Evolutionary conservation across 1,140 invertebrate genomes (phyloP), one percentile per base, ranked within the genome.

Genomic region (Drosophila bipectinata): DNA sequence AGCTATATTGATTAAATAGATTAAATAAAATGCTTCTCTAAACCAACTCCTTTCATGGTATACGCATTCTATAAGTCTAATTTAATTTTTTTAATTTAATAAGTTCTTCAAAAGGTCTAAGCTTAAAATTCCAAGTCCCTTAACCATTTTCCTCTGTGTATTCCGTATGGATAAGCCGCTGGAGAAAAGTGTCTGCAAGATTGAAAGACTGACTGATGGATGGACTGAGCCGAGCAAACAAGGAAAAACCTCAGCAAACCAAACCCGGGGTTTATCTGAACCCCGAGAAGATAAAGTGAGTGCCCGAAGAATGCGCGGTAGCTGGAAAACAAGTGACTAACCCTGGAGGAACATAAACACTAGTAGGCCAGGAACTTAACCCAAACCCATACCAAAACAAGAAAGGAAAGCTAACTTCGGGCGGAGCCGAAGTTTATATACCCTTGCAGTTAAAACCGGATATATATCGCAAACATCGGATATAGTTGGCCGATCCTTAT

Each of bases 171-270:
- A 61, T 76, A 68, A 61, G 48, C 51, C 52, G 44, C 59, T 63
- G 55, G 71, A 78, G 83, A 78, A 78, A 78, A 75, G 78, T 82
- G 81, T 75, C 77, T 77, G 45, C 44, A 4, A 82, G 74, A 85
- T 87, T 78, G 77, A 81, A 56, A 71, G 62, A 88, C 78, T 75
- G 80, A 68, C 60, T 68, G 69, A 81, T 81, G 78, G 72, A 77
- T 68, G 58, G 56, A 47, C 63, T 58, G 47, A 21, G 47, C 6
- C 60, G 34, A 77, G 67, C 59, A 75, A 69, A 64, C 72, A 59
- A 47, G 68, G 68, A 58, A 74, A 74, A 74, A 74, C 72, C 59
- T 74, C 48, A 21, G 48, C 61, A 74, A 74, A 56, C 71, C 72
- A 69, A 69, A 69, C 56, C 41, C 14, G 47, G 41, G 77, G 82